phyloP scores from a whole-genome alignment of 1,140 invertebrate species.

The Hylaeus volcanicus region DNA sequence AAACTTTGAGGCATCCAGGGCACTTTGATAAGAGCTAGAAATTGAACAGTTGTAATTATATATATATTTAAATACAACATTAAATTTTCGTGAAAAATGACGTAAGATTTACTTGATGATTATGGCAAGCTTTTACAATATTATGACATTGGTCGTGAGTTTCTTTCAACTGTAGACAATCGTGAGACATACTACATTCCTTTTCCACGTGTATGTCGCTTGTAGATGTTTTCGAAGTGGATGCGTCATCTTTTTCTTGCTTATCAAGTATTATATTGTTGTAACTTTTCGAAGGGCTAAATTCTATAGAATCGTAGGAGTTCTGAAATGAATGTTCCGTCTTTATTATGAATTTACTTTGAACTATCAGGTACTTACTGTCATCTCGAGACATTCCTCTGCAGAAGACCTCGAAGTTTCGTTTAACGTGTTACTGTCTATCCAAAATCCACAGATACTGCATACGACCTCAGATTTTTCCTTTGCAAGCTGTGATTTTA shows the following conservation, averaged over 20 bases:
- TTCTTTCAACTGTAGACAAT: not conserved
- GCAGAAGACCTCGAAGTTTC: not conserved
- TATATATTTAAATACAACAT: not conserved
- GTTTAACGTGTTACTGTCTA: not conserved
- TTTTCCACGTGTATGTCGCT: not conserved
- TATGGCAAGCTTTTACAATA: not conserved
- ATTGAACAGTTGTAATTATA: constrained; percentile 6
- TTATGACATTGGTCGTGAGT: constrained; percentile 9
- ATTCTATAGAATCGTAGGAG: not conserved
- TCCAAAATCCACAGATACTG: not conserved
- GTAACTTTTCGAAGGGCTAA: not conserved
- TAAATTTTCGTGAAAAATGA: not conserved
- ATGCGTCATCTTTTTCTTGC: not conserved
- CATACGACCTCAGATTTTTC: not conserved
- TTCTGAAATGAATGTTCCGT: constrained; percentile 1
- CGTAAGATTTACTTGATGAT: constrained; percentile 18
- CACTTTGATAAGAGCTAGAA: constrained; percentile 27
- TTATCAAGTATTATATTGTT: not conserved
- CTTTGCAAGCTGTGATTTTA: constrained; percentile 8
- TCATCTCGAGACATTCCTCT: not conserved
- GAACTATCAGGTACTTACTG: not conserved
- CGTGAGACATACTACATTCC: not conserved
- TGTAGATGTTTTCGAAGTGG: not conserved
- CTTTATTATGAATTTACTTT: not conserved
- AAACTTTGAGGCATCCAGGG: constrained; percentile 17